phyloP scores from a whole-genome alignment of 2,888 invertebrate species.

The Rhingia campestris region DNA sequence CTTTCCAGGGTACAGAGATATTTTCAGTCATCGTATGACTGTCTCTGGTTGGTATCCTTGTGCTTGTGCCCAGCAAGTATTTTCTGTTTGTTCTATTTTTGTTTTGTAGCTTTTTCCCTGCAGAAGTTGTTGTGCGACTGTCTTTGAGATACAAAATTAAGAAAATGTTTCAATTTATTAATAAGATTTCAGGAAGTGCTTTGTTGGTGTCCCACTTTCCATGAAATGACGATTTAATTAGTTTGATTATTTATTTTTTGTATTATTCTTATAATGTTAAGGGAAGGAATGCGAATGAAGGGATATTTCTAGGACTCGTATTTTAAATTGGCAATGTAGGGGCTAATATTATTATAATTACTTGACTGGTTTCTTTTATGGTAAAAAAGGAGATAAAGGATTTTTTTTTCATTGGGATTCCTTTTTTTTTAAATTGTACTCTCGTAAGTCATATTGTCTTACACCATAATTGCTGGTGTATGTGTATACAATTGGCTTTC shows the following conservation, averaged over 20 bases:
- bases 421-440: too few species aligned
- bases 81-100: constrained; percentile 32
- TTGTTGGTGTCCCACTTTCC: constrained; percentile 32
- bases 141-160: constrained; percentile 45
- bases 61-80: constrained; percentile 43
- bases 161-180: constrained; percentile 41
- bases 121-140: constrained; percentile 21
- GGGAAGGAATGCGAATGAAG: neutral
- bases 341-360: neutral
- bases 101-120: neutral
- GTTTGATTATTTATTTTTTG: constrained; percentile 53
- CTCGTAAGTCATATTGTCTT: too few species aligned
- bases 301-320: neutral
- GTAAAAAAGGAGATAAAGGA: too few species aligned
- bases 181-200: constrained; percentile 11
- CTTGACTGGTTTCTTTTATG: neutral
- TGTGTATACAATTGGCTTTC: too few species aligned
- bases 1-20: neutral
- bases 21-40: neutral
- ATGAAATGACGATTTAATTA: constrained; percentile 64
- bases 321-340: neutral
- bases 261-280: constrained; percentile 3
- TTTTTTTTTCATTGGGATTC: too few species aligned
- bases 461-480: too few species aligned
- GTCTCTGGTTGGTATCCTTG: neutral